Evolutionary conservation across 2,888 invertebrate species (phyloP).

Genomic region (Melanchra persicariae): DNA sequence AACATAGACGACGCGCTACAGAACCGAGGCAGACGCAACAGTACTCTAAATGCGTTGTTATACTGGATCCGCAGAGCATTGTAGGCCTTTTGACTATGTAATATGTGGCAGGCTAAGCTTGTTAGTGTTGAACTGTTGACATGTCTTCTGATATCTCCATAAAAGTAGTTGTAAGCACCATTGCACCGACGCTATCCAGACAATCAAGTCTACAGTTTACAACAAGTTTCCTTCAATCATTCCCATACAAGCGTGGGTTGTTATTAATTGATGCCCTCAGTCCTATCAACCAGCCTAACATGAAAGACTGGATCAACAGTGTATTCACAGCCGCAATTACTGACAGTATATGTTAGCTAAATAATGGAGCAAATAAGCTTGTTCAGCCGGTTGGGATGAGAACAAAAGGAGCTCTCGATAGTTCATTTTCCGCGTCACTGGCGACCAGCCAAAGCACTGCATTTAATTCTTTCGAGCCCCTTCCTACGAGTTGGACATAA

Average conservation of each 20-base stretch:
- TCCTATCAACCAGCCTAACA: constrained; percentile 35
- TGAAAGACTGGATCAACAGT: constrained; percentile 37
- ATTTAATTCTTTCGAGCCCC: constrained; percentile 71
- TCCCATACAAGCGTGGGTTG: constrained; percentile 31
- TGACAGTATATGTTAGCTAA: constrained; percentile 49
- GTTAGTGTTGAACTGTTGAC: too few species aligned
- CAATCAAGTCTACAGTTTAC: constrained; percentile 31
- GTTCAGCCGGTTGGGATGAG: constrained; percentile 68
- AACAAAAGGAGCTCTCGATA: constrained; percentile 80
- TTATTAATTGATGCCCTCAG: constrained; percentile 37
- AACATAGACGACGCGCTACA: too few species aligned
- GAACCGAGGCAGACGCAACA: too few species aligned
- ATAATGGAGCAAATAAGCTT: constrained; percentile 63
- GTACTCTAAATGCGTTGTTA: too few species aligned
- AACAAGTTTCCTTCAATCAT: constrained; percentile 43
- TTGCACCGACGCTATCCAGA: constrained; percentile 7
- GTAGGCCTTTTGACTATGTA: too few species aligned
- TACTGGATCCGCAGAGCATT: too few species aligned
- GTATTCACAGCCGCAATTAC: constrained; percentile 40
- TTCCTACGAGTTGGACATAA: constrained; percentile 53
- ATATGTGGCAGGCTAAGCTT: too few species aligned
- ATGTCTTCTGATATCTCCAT: constrained; percentile 12
- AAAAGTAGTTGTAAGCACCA: background rate
- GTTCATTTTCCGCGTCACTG: constrained; percentile 80
- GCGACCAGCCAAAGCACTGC: constrained; percentile 75